Conservation (phyloP, 2,113 vertebrate species). For the Xenopus borealis region DNA sequence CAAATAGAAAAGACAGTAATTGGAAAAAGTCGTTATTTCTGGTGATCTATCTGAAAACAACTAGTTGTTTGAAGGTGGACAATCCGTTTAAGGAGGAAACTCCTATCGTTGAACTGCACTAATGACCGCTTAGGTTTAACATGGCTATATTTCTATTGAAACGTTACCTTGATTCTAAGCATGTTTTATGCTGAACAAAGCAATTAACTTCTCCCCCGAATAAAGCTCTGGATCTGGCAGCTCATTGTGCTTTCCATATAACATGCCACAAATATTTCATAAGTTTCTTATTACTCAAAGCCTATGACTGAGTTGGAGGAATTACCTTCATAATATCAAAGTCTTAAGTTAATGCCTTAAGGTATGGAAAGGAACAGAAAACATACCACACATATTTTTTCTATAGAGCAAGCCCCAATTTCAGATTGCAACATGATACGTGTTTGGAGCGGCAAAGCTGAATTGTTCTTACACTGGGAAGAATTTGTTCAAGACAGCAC, state of each 20-base stretch:
- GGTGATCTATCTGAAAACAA: too few species aligned
- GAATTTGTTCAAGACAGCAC: background rate
- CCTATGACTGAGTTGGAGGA: constrained; percentile 36
- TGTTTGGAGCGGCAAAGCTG: background rate
- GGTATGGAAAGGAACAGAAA: constrained; percentile 35
- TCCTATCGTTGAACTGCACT: too few species aligned
- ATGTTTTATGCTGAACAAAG: too few species aligned
- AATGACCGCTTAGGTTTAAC: too few species aligned
- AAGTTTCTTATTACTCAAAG: constrained; percentile 31
- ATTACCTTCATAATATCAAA: constrained; percentile 42
- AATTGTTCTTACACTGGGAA: background rate
- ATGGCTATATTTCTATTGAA: too few species aligned
- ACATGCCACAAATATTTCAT: constrained; percentile 44
- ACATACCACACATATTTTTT: constrained; percentile 41
- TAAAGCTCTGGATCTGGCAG: constrained; percentile 8
- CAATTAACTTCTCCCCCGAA: background rate
- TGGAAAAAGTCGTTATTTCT: too few species aligned
- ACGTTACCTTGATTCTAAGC: too few species aligned
- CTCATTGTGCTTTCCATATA: constrained; percentile 40
- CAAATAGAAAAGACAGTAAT: too few species aligned
- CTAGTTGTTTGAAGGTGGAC: too few species aligned
- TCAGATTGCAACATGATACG: constrained; percentile 23
- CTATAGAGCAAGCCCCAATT: background rate
- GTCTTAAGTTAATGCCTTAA: constrained; percentile 42
- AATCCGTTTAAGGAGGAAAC: too few species aligned